Base-by-base conservation (phyloP, 2,797 vertebrate genomes). In the Gobio occitaniae region DNA sequence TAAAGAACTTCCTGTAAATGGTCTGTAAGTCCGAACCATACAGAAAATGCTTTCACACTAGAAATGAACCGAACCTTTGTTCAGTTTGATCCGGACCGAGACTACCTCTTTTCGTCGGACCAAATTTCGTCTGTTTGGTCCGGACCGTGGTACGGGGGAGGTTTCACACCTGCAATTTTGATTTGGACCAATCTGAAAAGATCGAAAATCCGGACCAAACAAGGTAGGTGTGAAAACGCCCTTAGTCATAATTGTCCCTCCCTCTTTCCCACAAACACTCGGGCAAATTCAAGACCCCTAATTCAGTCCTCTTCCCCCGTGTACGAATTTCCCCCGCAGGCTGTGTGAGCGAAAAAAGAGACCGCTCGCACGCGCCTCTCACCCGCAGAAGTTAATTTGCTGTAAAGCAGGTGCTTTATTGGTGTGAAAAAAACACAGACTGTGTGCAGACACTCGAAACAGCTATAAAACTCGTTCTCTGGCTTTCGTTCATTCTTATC, bases 391-490 rank as follows among this genome's bases (percentile, higher is more conserved):
- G 85, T 89, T 90, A 12, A 72, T 88, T 88, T 71, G 86, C 83
- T 86, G 84, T 80, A 52, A 76, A 87, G 83, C 89, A 88, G 90
- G 89, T 91, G 88, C 86, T 91, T 89, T 89, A 90, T 88, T 86
- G 81, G 83, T 38, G 38, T 79, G 41, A 83, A 84, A 84, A 84
- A 84, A 68, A 80, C 84, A 66, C 59, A 70, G 69, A 86, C 75
- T 88, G 87, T 91, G 83, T 82, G 84, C 89, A 87, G 84, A 87
- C 83, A 44, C 87, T 91, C 83, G 87, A 80, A 84, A 54, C 47
- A 68, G 75, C 84, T 83, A 89, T 93, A 92, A 91, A 93, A 85
- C 84, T 84, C 82, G 38, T 87, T 71, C 75, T 89, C 88, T 87
- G 79, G 83, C 68, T 82, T 84, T 89, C 50, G 41, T 86, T 78